Conservation (phyloP, 2,888 invertebrate species). For the Ypsolopha sequella region DNA sequence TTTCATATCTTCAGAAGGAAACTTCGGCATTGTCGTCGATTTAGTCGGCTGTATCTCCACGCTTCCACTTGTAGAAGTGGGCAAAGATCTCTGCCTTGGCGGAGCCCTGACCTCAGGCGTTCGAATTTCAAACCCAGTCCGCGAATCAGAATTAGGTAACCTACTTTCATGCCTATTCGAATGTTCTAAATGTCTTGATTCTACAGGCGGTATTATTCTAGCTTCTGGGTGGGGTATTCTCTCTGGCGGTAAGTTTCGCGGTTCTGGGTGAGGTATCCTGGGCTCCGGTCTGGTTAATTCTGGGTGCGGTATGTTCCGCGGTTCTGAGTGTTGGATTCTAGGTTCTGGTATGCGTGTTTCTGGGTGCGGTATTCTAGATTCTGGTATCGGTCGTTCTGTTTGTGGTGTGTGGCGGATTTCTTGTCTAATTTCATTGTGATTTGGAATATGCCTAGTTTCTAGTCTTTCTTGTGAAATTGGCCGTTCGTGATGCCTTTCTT, state of each 20-base stretch:
- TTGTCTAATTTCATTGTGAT: background rate
- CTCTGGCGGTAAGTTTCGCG: background rate
- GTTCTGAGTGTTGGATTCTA: background rate
- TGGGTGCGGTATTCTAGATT: background rate
- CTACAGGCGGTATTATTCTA: background rate
- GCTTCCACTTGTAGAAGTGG: slow-evolving; percentile 41
- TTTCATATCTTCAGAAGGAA: slow-evolving; percentile 54
- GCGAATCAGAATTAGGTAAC: slow-evolving; percentile 11
- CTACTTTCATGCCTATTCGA: slow-evolving; percentile 1
- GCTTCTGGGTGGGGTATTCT: slow-evolving; percentile 6
- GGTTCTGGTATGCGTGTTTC: background rate
- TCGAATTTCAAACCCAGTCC: slow-evolving; percentile 17
- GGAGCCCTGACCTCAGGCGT: slow-evolving; percentile 39
- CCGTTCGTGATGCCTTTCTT: background rate
- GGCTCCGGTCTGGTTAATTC: background rate
- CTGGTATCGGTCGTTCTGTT: too few species aligned
- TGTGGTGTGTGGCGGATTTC: background rate
- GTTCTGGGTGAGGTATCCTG: background rate
- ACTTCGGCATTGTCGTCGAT: slow-evolving; percentile 71
- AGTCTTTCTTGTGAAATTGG: background rate
- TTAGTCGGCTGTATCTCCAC: slow-evolving; percentile 59
- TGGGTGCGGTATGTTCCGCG: background rate
- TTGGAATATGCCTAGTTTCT: background rate
- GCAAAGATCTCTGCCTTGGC: slow-evolving; percentile 51
- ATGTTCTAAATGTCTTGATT: slow-evolving; percentile 9